Conservation (phyloP, 2,113 vertebrate genomes). For the Chiloscyllium plagiosum region DNA sequence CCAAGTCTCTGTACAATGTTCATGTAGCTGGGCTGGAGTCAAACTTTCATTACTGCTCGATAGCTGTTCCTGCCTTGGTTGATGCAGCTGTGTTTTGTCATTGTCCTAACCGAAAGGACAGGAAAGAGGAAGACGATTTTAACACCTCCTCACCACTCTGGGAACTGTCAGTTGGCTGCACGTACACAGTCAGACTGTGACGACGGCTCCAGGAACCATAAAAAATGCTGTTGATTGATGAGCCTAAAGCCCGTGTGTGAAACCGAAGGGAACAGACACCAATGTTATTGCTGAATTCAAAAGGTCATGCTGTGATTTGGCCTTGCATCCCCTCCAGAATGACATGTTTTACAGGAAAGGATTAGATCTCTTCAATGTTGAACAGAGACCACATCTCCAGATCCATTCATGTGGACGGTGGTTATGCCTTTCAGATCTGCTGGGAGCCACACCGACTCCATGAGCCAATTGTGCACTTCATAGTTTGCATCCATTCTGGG, state of each 20-base stretch:
- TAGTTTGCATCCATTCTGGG: neutral
- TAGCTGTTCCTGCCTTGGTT: neutral
- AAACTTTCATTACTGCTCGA: neutral
- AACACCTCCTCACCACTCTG: neutral
- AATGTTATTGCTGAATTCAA: neutral
- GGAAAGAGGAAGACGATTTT: neutral
- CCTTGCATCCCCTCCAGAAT: neutral
- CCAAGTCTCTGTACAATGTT: neutral
- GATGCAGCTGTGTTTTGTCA: neutral
- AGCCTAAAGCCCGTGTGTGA: neutral
- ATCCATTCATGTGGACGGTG: neutral
- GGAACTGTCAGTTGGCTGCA: neutral
- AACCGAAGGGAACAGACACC: neutral
- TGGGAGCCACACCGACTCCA: neutral
- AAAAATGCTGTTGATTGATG: neutral
- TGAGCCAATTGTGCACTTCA: neutral
- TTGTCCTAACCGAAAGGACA: neutral
- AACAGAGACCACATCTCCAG: neutral
- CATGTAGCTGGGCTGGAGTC: neutral
- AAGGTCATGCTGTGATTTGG: neutral
- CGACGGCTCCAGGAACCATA: neutral
- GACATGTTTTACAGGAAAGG: neutral
- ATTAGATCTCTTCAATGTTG: neutral
- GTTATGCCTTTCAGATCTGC: neutral
- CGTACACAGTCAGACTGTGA: neutral